phyloP scores from a whole-genome alignment of 2,113 vertebrate genomes.

The Bubo scandiacus region DNA sequence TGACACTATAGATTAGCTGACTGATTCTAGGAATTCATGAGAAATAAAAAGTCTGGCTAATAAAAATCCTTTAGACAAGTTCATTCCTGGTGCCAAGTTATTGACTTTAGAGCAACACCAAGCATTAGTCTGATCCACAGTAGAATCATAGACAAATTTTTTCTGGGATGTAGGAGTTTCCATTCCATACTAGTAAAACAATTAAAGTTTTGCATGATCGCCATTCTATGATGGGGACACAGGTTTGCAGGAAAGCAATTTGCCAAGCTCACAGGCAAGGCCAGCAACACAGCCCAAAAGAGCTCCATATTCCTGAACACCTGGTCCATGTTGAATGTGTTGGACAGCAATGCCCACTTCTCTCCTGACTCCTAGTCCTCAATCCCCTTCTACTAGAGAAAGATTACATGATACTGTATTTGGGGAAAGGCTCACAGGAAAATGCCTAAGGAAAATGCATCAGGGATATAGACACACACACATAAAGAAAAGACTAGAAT shows the following conservation, averaged over 20 bases:
- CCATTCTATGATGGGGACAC: neutral
- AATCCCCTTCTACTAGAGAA: neutral
- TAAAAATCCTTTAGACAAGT: neutral
- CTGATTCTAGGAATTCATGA: neutral
- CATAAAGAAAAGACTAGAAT: neutral
- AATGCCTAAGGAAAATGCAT: conserved; percentile 8
- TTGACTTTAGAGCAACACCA: neutral
- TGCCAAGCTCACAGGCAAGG: neutral
- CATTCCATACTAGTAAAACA: neutral
- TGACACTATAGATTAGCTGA: neutral
- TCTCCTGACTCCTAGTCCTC: neutral
- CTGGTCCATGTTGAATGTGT: neutral
- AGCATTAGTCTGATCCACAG: neutral
- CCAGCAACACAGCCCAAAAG: neutral
- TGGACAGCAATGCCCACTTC: neutral
- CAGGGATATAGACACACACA: neutral
- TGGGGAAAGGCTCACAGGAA: neutral
- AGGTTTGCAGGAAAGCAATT: neutral
- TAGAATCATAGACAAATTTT: neutral
- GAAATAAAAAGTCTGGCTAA: neutral
- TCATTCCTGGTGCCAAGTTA: neutral
- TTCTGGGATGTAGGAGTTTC: neutral
- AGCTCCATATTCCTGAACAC: neutral
- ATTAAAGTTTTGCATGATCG: neutral
- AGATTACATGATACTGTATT: neutral